These are phyloP conservation scores for Cydia strobilella DNA, from an alignment of 1,140 invertebrate species.

Conservation along the genomic window DNA sequence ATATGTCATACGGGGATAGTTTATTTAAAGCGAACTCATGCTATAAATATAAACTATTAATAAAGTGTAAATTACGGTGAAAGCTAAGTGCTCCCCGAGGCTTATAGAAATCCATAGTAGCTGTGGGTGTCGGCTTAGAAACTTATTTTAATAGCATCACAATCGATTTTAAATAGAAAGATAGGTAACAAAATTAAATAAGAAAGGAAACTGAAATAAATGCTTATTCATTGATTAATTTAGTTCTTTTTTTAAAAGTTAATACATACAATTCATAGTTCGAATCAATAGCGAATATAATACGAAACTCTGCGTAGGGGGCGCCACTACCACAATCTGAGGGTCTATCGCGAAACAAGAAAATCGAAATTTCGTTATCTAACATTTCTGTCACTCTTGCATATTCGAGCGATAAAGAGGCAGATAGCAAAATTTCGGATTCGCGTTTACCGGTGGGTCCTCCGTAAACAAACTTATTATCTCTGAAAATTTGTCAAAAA, in stretches of 20 bases:
- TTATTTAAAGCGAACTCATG: constrained; percentile 14
- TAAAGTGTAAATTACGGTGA: constrained; percentile 25
- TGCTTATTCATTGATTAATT: not conserved
- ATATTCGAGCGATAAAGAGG: no score
- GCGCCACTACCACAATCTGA: no score
- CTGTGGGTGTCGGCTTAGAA: constrained; percentile 20
- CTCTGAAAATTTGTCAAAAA: no score
- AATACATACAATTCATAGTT: not conserved
- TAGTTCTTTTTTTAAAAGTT: not conserved
- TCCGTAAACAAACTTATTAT: no score
- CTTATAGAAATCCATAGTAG: constrained; percentile 27
- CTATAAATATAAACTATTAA: constrained; percentile 31
- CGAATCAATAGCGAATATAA: not conserved
- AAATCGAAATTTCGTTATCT: no score
- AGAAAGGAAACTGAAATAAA: not conserved
- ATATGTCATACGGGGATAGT: constrained; percentile 1
- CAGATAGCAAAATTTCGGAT: no score
- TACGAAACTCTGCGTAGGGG: no score
- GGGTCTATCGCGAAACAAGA: no score
- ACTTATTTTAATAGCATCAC: constrained; percentile 10
- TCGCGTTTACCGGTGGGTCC: no score
- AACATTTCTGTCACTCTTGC: no score
- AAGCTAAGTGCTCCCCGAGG: constrained; percentile 23
- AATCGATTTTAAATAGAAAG: not conserved
- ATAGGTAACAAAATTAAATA: not conserved